A percentile compares a stretch with the other conserved stretches of the same genome.
Conservation (phyloP, 2,797 vertebrate species). For the Sebastiscus tertius region DNA sequence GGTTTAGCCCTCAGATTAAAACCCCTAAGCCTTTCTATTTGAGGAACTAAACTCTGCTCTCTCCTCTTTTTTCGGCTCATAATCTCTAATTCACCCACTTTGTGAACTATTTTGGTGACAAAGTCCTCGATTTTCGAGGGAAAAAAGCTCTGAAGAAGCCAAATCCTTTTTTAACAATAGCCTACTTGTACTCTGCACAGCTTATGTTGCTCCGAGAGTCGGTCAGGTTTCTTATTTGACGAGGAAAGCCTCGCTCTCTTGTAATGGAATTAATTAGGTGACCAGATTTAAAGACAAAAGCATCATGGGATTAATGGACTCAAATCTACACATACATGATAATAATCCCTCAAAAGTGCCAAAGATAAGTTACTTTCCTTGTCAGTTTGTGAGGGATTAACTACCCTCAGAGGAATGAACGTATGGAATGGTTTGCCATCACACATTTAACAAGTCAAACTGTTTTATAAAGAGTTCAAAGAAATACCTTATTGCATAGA, state of each 20-base stretch:
- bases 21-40: conserved; percentile 43
- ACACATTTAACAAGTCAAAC: too few species aligned
- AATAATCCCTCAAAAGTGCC: neutral
- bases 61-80: conserved; percentile 4
- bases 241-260: conserved; percentile 1
- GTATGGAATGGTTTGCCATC: too few species aligned
- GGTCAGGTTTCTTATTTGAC: conserved; percentile 30
- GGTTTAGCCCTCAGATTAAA: conserved; percentile 34
- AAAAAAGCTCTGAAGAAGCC: conserved; percentile 22
- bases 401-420: neutral
- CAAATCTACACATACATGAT: neutral
- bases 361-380: neutral
- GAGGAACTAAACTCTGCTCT: conserved; percentile 31
- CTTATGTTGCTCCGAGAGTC: conserved; percentile 16
- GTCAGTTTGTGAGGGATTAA: neutral
- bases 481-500: too few species aligned
- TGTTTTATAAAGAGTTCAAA: too few species aligned
- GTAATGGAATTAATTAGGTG: neutral
- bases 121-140: conserved; percentile 31
- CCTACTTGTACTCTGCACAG: conserved; percentile 44
- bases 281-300: neutral
- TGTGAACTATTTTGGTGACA: conserved; percentile 45
- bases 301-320: neutral
- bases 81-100: conserved; percentile 55
- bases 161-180: conserved; percentile 63